A percentile compares a stretch with the other conserved stretches of the same genome.
Evolutionary conservation across 2,888 invertebrate species (phyloP).

Genomic region (Andricus curvator): DNA sequence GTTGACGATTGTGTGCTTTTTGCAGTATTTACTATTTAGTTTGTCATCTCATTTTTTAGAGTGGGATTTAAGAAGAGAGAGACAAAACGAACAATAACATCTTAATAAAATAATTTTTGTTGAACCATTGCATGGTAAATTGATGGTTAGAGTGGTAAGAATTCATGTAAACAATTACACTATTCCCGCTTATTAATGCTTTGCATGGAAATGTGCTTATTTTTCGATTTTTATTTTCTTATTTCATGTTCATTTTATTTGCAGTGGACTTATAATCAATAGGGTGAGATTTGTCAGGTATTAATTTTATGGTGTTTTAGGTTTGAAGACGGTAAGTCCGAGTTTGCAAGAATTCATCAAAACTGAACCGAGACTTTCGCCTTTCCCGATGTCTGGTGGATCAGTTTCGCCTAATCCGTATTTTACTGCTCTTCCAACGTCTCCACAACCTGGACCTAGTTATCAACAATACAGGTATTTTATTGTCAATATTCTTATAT

Average conservation of each 20-base stretch:
- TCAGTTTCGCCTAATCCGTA: background rate
- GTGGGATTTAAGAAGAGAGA: slow-evolving; percentile 18
- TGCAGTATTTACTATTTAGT: background rate
- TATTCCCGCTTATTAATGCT: background rate
- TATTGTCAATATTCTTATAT: background rate
- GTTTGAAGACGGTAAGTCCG: background rate
- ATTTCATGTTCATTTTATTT: background rate
- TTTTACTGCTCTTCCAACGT: background rate
- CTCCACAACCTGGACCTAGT: slow-evolving; percentile 3
- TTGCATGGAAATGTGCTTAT: background rate
- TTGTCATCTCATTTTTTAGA: slow-evolving; percentile 2
- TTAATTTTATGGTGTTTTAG: background rate
- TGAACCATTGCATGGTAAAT: background rate
- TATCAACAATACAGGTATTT: background rate
- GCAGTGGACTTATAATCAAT: background rate
- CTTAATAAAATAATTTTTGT: background rate
- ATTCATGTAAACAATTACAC: background rate
- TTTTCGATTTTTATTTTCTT: background rate
- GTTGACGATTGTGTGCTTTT: slow-evolving; percentile 43
- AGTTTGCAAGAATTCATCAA: background rate
- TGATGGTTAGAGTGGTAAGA: background rate
- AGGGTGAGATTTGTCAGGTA: background rate
- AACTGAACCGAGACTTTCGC: background rate
- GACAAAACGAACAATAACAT: background rate
- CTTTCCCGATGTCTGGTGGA: background rate